phyloP scores from a whole-genome alignment of 1,140 invertebrate genomes.

The Ostrea denselamellosa region DNA sequence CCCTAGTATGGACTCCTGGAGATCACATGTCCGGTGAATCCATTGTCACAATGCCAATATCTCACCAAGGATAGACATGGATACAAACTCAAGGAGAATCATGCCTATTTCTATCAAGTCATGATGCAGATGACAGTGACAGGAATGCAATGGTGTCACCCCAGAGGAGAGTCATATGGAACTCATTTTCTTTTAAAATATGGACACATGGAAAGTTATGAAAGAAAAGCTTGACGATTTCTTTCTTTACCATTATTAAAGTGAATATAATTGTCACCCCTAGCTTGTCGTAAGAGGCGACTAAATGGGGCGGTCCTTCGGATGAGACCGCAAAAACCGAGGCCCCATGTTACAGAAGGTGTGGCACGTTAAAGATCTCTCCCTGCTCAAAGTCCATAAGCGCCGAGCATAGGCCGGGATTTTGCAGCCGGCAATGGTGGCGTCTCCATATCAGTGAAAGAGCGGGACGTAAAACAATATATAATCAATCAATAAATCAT shows the following conservation, averaged over 20 bases:
- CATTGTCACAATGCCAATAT: background rate
- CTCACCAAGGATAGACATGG: slow-evolving; percentile 6
- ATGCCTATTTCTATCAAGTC: slow-evolving; percentile 18
- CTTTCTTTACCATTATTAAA: slow-evolving; percentile 30
- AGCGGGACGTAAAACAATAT: no score
- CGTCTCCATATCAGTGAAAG: no score
- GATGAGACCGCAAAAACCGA: no score
- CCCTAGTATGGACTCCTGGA: background rate
- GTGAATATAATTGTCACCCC: background rate
- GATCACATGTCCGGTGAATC: slow-evolving; percentile 4
- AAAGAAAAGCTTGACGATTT: slow-evolving; percentile 39
- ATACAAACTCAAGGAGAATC: slow-evolving; percentile 5
- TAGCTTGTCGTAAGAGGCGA: no score
- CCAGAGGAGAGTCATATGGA: slow-evolving; percentile 14
- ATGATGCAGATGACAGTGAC: slow-evolving; percentile 45
- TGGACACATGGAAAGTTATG: background rate
- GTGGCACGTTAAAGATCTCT: no score
- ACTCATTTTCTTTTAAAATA: background rate
- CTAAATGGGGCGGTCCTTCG: no score
- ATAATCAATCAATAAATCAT: background rate
- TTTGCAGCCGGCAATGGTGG: no score
- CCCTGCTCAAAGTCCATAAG: no score
- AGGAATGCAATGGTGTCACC: slow-evolving; percentile 37
- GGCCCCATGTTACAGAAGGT: no score
- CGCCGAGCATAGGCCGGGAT: no score